Evolutionary conservation across 1,140 invertebrate species (phyloP), one percentile per base, ranked within the genome.

Genomic region (Plectus sambesii): DNA sequence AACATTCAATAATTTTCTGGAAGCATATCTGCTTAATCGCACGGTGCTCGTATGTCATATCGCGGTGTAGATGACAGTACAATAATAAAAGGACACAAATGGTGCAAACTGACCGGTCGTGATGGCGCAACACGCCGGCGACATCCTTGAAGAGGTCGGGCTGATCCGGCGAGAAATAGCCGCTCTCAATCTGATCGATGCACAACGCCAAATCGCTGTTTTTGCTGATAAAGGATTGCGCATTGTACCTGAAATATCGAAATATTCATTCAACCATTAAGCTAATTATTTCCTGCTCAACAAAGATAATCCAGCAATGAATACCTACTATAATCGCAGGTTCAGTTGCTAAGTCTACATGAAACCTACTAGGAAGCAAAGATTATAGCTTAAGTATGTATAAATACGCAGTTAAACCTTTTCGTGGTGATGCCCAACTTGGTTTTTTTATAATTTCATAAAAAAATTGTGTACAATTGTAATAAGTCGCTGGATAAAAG

Each of bases 131-230:
- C 57, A 86, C 81, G 72, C 98, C 85, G 20, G 81, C 80, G 52
- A 98, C 74, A 72, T 92, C 84, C 68, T 80, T 80, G 73, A 94
- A 97, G 59, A 85, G 79, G 61, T 83, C 80, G 3, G 86, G 87
- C 70, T 94, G 83, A 56, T 82, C 81, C 5, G 89, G 87, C 54
- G 83, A 87, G 77, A 96, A 99, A 79, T 85, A 97, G 5, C 93
- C 93, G 63, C 80, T 82, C 65, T 84, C 82, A 61, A 99, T 92
- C 74, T 97, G 90, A 74, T 99, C 93, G 47, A 99, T 79, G 55
- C 83, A 83, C 70, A 87, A 83, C 61, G 84, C 84, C 43, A 96
- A 77, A 71, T 96, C 90, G 1, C 83, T 79, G 70, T 85, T 84
- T 53, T 76, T 76, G 57, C 92, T 83, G 73, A 97, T 96, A 70